Conservation (phyloP, 2,797 vertebrate genomes). For the Stomatorhinus walkeri region DNA sequence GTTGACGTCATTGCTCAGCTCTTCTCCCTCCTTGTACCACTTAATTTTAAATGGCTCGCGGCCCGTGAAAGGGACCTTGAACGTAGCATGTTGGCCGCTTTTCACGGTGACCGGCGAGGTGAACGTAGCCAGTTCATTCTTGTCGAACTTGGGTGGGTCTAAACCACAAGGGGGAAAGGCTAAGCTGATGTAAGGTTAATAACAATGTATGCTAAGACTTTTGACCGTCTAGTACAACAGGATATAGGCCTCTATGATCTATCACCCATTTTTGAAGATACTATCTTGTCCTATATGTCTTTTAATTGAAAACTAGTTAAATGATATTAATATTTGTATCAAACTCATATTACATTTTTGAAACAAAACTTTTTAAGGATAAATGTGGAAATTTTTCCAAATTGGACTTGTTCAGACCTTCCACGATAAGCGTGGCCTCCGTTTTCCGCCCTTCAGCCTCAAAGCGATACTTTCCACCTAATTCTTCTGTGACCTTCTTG, state of each 20-base stretch:
- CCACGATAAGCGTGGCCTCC: conserved; percentile 67
- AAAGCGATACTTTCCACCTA: conserved; percentile 77
- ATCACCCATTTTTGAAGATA: background rate
- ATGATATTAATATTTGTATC: background rate
- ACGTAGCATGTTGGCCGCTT: conserved; percentile 66
- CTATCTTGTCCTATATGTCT: background rate
- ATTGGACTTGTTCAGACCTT: conserved; percentile 58
- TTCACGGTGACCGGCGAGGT: conserved; percentile 61
- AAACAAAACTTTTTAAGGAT: background rate
- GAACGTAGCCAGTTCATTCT: conserved; percentile 60
- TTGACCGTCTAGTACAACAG: background rate
- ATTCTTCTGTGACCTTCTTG: conserved; percentile 58
- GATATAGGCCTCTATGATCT: background rate
- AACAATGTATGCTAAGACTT: background rate
- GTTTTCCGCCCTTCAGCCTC: conserved; percentile 76
- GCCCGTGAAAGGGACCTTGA: conserved; percentile 69
- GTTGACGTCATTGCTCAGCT: conserved; percentile 56
- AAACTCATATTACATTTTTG: background rate
- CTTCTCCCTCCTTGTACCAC: conserved; percentile 75
- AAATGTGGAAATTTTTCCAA: background rate
- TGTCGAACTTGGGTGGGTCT: conserved; percentile 75
- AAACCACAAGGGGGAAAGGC: conserved; percentile 19
- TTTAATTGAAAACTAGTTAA: background rate
- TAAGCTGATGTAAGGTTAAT: background rate
- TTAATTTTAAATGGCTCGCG: conserved; percentile 66